These are phyloP conservation scores for Gymnosoma rotundatum DNA, from an alignment of 2,888 invertebrate species.

Conservation along the genomic window DNA sequence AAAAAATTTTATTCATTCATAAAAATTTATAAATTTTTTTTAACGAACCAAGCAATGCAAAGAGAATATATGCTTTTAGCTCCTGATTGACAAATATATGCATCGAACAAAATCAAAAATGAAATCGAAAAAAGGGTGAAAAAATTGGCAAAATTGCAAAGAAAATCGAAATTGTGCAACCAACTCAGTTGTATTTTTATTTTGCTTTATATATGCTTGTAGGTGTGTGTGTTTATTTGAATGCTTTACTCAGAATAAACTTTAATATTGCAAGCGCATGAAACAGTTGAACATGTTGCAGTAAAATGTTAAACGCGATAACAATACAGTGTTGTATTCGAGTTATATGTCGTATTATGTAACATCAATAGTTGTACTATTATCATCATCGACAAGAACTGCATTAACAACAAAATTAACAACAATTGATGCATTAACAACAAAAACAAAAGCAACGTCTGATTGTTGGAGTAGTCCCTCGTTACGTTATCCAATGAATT, in stretches of 20 bases:
- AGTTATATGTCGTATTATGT: constrained; percentile 44
- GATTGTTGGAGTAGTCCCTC: constrained; percentile 2
- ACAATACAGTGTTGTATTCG: constrained; percentile 11
- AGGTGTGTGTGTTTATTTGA: neutral
- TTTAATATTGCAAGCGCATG: constrained; percentile 14
- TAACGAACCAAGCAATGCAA: neutral
- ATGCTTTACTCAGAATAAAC: neutral
- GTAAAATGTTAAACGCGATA: constrained; percentile 2
- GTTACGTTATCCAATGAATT: constrained; percentile 54
- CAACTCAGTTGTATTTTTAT: constrained; percentile 14
- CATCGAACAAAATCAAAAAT: constrained; percentile 27
- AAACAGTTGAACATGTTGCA: neutral
- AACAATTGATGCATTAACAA: neutral
- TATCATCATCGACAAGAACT: constrained; percentile 37
- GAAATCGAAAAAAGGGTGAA: constrained; percentile 9
- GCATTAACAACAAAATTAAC: constrained; percentile 8
- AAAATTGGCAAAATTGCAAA: constrained; percentile 18
- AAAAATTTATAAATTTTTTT: constrained; percentile 45
- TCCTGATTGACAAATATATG: constrained; percentile 49
- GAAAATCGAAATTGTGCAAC: constrained; percentile 47
- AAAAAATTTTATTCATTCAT: constrained; percentile 20
- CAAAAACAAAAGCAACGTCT: neutral
- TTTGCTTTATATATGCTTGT: neutral
- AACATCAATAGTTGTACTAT: constrained; percentile 10
- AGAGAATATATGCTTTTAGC: constrained; percentile 20